Conservation (phyloP, 2,113 vertebrate species). For the Meleagris gallopavo region DNA sequence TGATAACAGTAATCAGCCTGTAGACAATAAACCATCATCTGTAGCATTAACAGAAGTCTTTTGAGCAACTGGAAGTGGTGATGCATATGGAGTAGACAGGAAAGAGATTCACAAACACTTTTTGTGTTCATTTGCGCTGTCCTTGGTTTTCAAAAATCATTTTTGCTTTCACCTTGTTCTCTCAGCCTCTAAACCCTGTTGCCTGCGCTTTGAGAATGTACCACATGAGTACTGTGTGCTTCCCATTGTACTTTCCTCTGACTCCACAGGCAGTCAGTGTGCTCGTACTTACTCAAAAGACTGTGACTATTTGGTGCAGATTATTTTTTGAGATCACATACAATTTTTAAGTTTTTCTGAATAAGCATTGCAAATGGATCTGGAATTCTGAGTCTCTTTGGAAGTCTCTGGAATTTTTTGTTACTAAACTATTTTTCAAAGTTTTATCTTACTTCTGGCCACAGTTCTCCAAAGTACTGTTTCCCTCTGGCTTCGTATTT, state of each 20-base stretch:
- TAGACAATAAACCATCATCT: neutral
- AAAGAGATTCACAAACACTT: neutral
- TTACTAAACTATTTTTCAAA: neutral
- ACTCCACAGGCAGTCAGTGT: neutral
- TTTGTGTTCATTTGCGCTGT: neutral
- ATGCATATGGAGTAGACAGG: neutral
- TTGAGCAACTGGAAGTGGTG: neutral
- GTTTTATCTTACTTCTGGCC: neutral
- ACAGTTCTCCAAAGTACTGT: neutral
- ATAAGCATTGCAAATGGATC: neutral
- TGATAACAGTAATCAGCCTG: neutral
- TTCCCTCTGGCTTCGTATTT: neutral
- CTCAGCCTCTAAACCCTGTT: neutral
- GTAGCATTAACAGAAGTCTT: slow-evolving; percentile 23
- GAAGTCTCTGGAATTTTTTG: neutral
- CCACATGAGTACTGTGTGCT: neutral
- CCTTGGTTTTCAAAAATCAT: neutral
- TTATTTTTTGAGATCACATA: neutral
- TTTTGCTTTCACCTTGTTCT: neutral
- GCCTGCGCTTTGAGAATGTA: neutral
- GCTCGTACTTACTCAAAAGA: neutral
- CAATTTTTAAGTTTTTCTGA: neutral
- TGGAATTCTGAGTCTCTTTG: neutral
- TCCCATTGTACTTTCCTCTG: neutral
- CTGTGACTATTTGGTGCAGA: neutral